Evolutionary conservation across 2,113 vertebrate species (phyloP).

Genomic region (Tachysurus vachellii): DNA sequence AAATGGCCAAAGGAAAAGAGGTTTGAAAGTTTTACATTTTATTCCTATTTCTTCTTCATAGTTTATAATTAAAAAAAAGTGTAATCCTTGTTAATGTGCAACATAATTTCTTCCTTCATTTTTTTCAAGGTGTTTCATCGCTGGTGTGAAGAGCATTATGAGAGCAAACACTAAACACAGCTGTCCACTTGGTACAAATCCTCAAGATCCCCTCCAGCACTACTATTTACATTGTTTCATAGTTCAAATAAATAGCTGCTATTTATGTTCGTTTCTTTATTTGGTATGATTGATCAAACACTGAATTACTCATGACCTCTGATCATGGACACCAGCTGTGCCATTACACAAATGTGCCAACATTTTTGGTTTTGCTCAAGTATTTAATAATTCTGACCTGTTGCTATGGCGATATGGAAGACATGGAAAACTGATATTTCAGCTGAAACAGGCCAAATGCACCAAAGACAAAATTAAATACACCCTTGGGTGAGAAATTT

Average conservation of each 20-base stretch:
- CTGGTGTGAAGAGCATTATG: constrained; percentile 62
- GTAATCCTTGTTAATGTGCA: not conserved
- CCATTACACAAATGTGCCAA: no score
- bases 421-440: not conserved
- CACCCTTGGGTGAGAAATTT: not conserved
- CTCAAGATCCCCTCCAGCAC: constrained; percentile 10
- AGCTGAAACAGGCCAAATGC: not conserved
- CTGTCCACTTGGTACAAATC: not conserved
- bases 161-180: constrained; percentile 15
- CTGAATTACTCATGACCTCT: not conserved
- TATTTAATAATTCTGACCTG: not conserved
- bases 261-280: constrained; percentile 32
- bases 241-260: constrained; percentile 59
- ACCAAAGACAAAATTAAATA: not conserved
- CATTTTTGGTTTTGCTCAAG: not conserved
- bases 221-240: constrained; percentile 27
- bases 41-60: not conserved
- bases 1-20: not conserved
- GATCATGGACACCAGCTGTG: not conserved
- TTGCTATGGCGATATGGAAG: no score
- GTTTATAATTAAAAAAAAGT: not conserved
- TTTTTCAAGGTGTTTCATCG: constrained; percentile 64
- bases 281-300: not conserved
- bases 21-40: not conserved
- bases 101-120: not conserved